Evolutionary conservation across 1,140 invertebrate genomes (phyloP).

Genomic region (Latrodectus geometricus): DNA sequence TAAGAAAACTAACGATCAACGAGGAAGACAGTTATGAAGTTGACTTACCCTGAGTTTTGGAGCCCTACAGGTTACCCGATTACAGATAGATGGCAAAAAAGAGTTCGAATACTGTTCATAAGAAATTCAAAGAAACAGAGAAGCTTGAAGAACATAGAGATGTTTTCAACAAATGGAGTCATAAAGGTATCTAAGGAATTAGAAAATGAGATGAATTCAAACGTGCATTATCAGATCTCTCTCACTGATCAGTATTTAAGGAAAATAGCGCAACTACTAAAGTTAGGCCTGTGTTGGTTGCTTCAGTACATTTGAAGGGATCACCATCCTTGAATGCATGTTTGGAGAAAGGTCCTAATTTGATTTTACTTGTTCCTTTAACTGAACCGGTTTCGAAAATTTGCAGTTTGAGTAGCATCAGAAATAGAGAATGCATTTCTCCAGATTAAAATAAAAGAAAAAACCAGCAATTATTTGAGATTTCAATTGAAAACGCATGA

Average conservation of each 20-base stretch:
- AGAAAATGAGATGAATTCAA: too few species aligned
- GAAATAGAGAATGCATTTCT: background rate
- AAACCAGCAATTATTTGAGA: background rate
- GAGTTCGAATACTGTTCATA: background rate
- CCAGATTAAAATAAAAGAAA: background rate
- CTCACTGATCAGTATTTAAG: conserved; percentile 64
- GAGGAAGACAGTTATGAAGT: background rate
- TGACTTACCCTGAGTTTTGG: background rate
- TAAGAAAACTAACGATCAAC: background rate
- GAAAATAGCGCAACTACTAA: conserved; percentile 57
- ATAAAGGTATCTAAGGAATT: conserved; percentile 63
- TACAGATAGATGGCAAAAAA: background rate
- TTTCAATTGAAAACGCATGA: background rate
- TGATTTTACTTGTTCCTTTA: background rate
- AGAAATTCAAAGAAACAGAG: background rate
- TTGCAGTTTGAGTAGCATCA: background rate
- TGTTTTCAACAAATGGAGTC: conserved; percentile 66
- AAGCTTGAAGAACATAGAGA: conserved; percentile 31
- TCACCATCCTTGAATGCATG: conserved; percentile 10
- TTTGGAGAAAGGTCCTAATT: conserved; percentile 6
- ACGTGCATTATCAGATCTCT: conserved; percentile 66
- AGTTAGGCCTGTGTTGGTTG: too few species aligned
- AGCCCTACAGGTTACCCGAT: background rate
- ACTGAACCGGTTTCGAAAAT: background rate
- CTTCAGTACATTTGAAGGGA: conserved; percentile 23